A percentile compares a stretch with the other conserved stretches of the same genome.
These are phyloP conservation scores for Dendrolimus houi DNA, from an alignment of 2,888 invertebrate genomes.

Conservation along the genomic window DNA sequence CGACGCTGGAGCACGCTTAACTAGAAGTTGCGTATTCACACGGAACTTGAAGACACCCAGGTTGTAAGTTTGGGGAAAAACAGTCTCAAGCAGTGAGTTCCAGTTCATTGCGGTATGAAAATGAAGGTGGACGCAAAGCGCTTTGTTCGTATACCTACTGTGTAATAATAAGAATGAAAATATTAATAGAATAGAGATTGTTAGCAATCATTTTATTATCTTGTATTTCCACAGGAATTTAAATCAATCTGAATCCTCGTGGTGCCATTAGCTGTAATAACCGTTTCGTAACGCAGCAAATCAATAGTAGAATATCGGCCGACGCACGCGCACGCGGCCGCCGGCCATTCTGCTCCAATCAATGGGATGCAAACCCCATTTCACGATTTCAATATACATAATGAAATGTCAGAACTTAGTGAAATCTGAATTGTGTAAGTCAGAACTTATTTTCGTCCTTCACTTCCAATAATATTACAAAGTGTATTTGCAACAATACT, in stretches of 20 bases:
- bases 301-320: slow-evolving; percentile 50
- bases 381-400: slow-evolving; percentile 74
- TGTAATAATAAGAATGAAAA: no score
- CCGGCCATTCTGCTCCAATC: slow-evolving; percentile 49
- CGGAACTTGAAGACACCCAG: no score
- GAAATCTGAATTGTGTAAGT: slow-evolving; percentile 61
- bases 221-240: background rate
- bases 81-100: no score
- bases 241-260: background rate
- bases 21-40: no score
- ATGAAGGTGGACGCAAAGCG: no score
- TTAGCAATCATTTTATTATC: background rate
- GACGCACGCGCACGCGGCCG: slow-evolving; percentile 44
- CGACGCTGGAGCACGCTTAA: no score
- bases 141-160: no score
- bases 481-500: no score
- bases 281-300: slow-evolving; percentile 52
- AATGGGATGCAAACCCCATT: slow-evolving; percentile 66
- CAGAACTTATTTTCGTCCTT: slow-evolving; percentile 2
- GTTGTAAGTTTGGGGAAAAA: no score
- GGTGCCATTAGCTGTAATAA: slow-evolving; percentile 29
- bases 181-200: no score
- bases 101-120: no score
- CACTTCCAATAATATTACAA: no score
- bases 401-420: slow-evolving; percentile 71